Percentiles rank a stretch among this genome's conserved stretches.
These are phyloP conservation scores for Uloborus diversus DNA, from an alignment of 1,140 invertebrate genomes.

Conservation along the genomic window DNA sequence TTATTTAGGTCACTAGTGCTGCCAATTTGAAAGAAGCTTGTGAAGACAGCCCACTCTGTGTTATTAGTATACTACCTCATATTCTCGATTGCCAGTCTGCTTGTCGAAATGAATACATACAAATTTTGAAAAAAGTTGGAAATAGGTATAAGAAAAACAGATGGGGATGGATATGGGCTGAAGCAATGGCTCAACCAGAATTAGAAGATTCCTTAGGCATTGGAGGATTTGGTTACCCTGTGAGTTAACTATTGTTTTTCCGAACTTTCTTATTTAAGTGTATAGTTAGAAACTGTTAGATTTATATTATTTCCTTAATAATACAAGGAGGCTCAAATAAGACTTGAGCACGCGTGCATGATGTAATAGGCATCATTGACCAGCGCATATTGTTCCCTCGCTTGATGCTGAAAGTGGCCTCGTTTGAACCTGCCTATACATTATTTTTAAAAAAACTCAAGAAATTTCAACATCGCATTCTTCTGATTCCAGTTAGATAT, in stretches of 20 bases:
- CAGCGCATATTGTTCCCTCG: too few relatives aligned
- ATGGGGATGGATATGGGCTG: conserved; percentile 98
- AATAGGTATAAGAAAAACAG: conserved; percentile 95
- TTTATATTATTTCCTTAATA: neutral
- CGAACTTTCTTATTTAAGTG: neutral
- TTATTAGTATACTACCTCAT: conserved; percentile 93
- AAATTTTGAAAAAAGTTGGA: conserved; percentile 77
- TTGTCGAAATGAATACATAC: conserved; percentile 90
- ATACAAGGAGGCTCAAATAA: too few relatives aligned
- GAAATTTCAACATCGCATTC: too few relatives aligned
- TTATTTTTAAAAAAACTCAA: too few relatives aligned
- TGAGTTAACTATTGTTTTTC: conserved; percentile 3
- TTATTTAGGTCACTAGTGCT: conserved; percentile 69
- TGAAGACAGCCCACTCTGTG: conserved; percentile 87
- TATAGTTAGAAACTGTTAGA: neutral
- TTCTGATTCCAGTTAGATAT: too few relatives aligned
- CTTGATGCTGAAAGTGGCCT: too few relatives aligned
- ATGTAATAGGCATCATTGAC: too few relatives aligned
- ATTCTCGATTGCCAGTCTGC: conserved; percentile 96
- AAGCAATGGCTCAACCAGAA: conserved; percentile 83
- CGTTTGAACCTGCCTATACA: too few relatives aligned
- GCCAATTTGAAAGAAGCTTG: conserved; percentile 78
- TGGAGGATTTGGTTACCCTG: conserved; percentile 78
- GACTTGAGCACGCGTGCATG: too few relatives aligned
- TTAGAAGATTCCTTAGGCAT: conserved; percentile 92